Conservation (phyloP, 2,113 vertebrate species). For the Podilymbus podiceps region DNA sequence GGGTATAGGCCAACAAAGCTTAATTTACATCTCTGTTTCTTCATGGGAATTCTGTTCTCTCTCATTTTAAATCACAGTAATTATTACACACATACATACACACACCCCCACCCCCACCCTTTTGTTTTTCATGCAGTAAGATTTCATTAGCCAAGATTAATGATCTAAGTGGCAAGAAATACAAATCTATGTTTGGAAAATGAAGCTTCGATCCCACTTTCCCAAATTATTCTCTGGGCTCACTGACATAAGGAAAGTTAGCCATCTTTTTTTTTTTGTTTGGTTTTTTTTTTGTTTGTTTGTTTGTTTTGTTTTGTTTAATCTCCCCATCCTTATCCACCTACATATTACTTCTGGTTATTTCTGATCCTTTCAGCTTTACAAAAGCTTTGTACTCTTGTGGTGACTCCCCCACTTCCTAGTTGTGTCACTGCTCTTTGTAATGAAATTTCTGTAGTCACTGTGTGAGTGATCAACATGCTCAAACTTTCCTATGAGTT, state of each 20-base stretch:
- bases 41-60: not conserved
- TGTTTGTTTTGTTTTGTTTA: not conserved
- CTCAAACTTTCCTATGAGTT: constrained; percentile 59
- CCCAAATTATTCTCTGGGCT: not conserved
- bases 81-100: not conserved
- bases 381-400: not conserved
- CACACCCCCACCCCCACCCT: not conserved
- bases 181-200: not conserved
- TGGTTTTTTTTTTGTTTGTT: no score
- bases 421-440: not conserved
- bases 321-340: not conserved
- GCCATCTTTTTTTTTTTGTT: not conserved
- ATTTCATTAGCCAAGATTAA: not conserved
- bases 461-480: constrained; percentile 6
- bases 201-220: not conserved
- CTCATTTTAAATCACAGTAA: not conserved
- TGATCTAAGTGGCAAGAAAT: not conserved
- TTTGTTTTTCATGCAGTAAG: not conserved
- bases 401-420: not conserved
- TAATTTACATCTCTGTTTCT: not conserved
- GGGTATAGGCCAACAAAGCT: not conserved
- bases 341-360: not conserved
- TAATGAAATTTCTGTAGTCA: not conserved
- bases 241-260: not conserved
- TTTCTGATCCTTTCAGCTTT: not conserved